Percentiles rank a stretch among this genome's conserved stretches.
Evolutionary conservation across 1,140 invertebrate genomes (phyloP).

Genomic region (Drosophila murphyi): DNA sequence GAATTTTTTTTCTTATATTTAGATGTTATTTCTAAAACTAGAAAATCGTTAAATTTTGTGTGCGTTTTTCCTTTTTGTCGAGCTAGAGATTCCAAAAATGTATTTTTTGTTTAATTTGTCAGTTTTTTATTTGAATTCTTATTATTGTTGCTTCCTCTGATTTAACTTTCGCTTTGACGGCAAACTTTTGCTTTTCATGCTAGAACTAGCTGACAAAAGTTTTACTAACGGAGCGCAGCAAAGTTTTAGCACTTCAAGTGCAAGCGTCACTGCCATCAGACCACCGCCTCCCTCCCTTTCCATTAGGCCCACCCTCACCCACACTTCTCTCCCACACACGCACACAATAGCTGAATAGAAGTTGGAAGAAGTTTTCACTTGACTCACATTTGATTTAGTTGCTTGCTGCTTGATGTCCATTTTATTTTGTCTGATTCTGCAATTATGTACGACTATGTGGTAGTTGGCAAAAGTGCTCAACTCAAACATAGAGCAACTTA

Average conservation of each 20-base stretch:
- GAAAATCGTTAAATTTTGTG: no score
- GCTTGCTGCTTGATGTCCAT: slow-evolving; percentile 74
- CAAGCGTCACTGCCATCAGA: slow-evolving; percentile 42
- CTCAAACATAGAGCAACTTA: slow-evolving; percentile 4
- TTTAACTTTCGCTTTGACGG: slow-evolving; percentile 78
- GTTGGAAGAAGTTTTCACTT: slow-evolving; percentile 71
- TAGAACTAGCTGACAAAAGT: slow-evolving; percentile 64
- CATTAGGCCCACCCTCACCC: not conserved
- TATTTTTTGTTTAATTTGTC: slow-evolving; percentile 12
- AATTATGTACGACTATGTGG: slow-evolving; percentile 69
- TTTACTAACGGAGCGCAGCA: slow-evolving; percentile 66
- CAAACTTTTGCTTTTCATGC: slow-evolving; percentile 78
- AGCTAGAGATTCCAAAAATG: not conserved
- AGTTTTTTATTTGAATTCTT: slow-evolving; percentile 27
- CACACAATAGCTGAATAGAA: slow-evolving; percentile 58
- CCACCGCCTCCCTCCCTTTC: not conserved
- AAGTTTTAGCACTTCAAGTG: slow-evolving; percentile 80
- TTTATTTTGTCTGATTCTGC: slow-evolving; percentile 74
- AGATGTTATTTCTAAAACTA: no score
- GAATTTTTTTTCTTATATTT: no score
- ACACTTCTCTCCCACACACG: slow-evolving; percentile 1
- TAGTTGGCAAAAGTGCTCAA: slow-evolving; percentile 36
- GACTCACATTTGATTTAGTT: slow-evolving; percentile 65
- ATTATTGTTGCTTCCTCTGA: slow-evolving; percentile 24
- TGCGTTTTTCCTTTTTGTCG: no score